Base-by-base conservation (phyloP, 2,888 invertebrate species). In the Eucera pruinosa region DNA sequence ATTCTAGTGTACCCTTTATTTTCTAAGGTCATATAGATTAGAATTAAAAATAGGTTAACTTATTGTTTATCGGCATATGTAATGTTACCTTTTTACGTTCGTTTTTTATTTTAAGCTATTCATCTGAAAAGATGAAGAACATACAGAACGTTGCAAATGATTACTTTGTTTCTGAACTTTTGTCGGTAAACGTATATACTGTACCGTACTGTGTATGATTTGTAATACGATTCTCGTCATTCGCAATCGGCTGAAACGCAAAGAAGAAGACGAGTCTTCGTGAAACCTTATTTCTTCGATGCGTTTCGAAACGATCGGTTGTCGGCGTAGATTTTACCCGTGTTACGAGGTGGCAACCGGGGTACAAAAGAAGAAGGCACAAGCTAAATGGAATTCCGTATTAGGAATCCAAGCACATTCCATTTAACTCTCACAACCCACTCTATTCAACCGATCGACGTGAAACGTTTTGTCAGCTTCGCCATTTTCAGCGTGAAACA, bases 341-440 rank as follows among this genome's bases (percentile, higher is more conserved):
- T 48, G 36, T 70, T 43, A 55, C 23, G 36, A 57, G 27, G 36
- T 66, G 81, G 25, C 57, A 20, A 50, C 33, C 33, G 13, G 60
- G 39, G 25, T 23, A 58, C 54, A 45, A 72, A 69, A 76, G 69
- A 82, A 58, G 50, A 30, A 47, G 13, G 33, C 36, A 48, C 45
- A 39, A 27, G 74, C 67, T 73, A 77, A 77, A 78, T 33, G 62
- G 68, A 66, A 71, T 27, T 47, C 80, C 72, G 58, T 83, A 78
- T 83, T 80, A 80, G 78, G 80, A 70, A 71, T 80, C 57, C 77
- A 78, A 66, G 61, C 64, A 57, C 77, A 83, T 83, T 80, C 80
- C 73, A 54, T 64, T 58, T 55, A 50, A 50, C 61, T 83, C 74
- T 78, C 71, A 70, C 72, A 47, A 55, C 75, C 61, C 55, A 30